A percentile compares a stretch with the other conserved stretches of the same genome.
These are phyloP conservation scores for Otus scops DNA, from an alignment of 2,797 vertebrate species.

Conservation along the genomic window DNA sequence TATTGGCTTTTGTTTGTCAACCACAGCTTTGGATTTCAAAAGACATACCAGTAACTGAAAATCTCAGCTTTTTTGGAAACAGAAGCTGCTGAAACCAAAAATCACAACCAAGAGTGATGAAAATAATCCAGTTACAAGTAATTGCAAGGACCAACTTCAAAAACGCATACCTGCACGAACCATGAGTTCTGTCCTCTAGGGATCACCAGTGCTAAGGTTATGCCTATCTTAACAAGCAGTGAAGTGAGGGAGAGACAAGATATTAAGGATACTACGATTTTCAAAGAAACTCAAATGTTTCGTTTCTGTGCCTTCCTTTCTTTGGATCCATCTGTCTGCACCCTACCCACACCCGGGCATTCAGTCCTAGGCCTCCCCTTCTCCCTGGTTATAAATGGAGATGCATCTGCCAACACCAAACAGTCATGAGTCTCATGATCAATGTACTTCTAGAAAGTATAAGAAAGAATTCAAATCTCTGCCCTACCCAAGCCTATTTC, in stretches of 20 bases:
- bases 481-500: background rate
- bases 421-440: background rate
- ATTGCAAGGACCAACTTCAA: background rate
- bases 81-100: background rate
- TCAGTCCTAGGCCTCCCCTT: background rate
- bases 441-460: background rate
- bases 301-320: background rate
- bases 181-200: background rate
- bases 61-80: background rate
- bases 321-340: accelerated
- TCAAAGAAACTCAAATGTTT: background rate
- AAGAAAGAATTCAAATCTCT: background rate
- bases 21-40: background rate
- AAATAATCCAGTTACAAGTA: background rate
- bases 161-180: background rate
- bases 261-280: background rate
- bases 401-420: background rate
- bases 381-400: background rate
- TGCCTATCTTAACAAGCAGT: background rate
- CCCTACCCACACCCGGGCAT: background rate
- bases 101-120: background rate
- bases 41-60: background rate
- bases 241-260: background rate
- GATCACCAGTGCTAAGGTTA: background rate
- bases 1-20: background rate